phyloP scores from a whole-genome alignment of 1,140 invertebrate genomes.

The Drosophila murphyi region DNA sequence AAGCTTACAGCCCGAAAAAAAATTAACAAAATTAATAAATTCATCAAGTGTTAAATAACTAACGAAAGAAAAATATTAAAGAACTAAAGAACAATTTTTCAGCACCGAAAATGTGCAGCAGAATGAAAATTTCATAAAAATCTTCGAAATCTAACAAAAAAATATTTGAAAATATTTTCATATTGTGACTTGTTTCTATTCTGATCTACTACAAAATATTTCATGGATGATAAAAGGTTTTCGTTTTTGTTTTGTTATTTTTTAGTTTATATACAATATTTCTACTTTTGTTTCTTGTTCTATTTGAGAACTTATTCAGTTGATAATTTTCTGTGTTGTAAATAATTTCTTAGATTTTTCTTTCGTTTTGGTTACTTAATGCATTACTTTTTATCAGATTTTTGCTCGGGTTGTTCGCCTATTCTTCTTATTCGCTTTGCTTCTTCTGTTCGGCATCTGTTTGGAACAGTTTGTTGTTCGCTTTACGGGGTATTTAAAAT shows the following conservation, averaged over 20 bases:
- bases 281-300: not conserved
- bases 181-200: no score
- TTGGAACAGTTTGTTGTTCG: constrained; percentile 22
- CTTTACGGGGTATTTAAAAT: constrained; percentile 47
- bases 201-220: no score
- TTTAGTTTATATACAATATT: not conserved
- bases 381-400: no score
- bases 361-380: not conserved
- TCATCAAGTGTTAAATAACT: not conserved
- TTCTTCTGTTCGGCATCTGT: constrained; percentile 22
- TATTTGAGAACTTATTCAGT: constrained; percentile 2
- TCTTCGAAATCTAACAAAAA: no score
- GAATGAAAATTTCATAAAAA: no score
- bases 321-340: not conserved
- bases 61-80: not conserved
- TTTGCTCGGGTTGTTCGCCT: no score
- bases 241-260: not conserved
- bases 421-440: no score
- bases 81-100: no score
- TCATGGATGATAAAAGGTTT: not conserved
- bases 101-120: no score
- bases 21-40: not conserved
- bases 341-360: constrained; percentile 21
- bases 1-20: constrained; percentile 17
- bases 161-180: no score